These are phyloP conservation scores for Melieria crassipennis DNA, from an alignment of 2,888 invertebrate species.

Conservation along the genomic window DNA sequence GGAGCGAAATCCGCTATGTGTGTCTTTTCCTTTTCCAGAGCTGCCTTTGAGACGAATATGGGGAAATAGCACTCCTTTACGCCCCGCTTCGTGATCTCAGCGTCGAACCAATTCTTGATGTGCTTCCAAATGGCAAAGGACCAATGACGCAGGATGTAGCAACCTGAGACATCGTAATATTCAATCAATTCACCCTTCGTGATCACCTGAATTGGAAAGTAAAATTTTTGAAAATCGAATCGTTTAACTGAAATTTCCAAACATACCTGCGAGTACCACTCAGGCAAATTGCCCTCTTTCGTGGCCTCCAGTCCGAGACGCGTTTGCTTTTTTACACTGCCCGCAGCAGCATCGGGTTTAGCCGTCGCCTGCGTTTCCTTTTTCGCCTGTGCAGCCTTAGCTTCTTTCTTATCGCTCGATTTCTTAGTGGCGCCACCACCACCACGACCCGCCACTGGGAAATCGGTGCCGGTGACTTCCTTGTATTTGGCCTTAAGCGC, in stretches of 20 bases:
- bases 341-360: conserved; percentile 66
- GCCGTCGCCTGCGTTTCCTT: conserved; percentile 53
- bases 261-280: conserved; percentile 94
- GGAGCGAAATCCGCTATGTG: conserved; percentile 99
- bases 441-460: conserved; percentile 65
- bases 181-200: conserved; percentile 97
- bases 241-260: too few relatives aligned
- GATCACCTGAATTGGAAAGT: conserved; percentile 67
- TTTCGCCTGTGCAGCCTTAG: conserved; percentile 55
- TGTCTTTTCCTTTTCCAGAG: conserved; percentile 92
- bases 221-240: background rate
- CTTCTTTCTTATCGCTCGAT: conserved; percentile 54
- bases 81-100: conserved; percentile 87
- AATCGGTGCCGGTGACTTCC: conserved; percentile 67
- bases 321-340: conserved; percentile 85
- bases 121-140: conserved; percentile 95
- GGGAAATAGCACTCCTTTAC: conserved; percentile 99
- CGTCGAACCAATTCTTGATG: conserved; percentile 87
- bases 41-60: conserved; percentile 92
- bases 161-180: conserved; percentile 99
- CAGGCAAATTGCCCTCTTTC: conserved; percentile 92
- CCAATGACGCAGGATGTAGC: conserved; percentile 98
- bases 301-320: conserved; percentile 91
- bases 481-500: conserved; percentile 74
- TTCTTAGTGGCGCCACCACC: conserved; percentile 56